Conservation (phyloP, 2,113 vertebrate species). For the Aythya baeri region DNA sequence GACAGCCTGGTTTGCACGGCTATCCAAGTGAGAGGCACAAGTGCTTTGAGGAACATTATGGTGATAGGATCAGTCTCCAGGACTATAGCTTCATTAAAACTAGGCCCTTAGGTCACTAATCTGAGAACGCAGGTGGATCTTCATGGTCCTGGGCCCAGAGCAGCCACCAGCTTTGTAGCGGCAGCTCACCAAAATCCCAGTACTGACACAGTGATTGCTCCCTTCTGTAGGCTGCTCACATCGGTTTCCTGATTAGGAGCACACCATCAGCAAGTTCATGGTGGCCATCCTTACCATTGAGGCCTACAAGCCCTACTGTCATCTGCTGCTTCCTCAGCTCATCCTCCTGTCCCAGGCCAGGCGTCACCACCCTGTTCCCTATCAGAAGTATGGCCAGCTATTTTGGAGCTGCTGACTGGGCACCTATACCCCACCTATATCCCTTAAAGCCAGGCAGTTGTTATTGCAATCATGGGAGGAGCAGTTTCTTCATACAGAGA, state of each 20-base stretch:
- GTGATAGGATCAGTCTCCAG: background rate
- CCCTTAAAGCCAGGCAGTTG: background rate
- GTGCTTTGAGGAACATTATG: background rate
- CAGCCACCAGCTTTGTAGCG: background rate
- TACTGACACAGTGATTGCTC: no score
- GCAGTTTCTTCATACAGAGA: background rate
- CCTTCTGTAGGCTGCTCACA: background rate
- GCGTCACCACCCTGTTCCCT: accelerated
- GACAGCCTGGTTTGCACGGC: background rate
- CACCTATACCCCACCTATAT: background rate
- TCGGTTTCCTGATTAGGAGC: background rate
- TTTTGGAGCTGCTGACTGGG: background rate
- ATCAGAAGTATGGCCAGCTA: accelerated
- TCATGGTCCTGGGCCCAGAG: background rate
- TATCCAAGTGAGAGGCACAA: background rate
- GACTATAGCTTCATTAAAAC: background rate
- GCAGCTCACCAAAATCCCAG: background rate
- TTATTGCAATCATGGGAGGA: background rate
- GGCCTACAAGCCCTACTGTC: background rate
- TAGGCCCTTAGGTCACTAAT: background rate
- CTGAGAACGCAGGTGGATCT: background rate
- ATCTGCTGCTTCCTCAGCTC: background rate
- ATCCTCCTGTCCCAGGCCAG: accelerated
- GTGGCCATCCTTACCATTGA: background rate
- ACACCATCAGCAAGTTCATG: background rate